Percentiles rank a stretch among this genome's conserved stretches.
These are phyloP conservation scores for Fundulus diaphanus DNA, from an alignment of 2,797 vertebrate genomes.

Conservation along the genomic window DNA sequence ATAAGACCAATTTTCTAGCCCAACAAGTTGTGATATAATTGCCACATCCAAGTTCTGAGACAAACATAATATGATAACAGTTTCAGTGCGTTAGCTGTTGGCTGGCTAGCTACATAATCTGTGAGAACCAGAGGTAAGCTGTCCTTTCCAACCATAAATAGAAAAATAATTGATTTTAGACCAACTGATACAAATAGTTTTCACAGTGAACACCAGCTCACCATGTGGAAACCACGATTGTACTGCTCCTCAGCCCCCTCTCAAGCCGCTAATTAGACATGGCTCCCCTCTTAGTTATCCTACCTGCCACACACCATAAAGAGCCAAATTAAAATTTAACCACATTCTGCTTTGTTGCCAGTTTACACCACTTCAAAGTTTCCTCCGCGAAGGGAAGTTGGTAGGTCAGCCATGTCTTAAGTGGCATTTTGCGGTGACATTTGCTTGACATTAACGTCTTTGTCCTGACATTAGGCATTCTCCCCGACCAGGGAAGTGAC, in stretches of 20 bases:
- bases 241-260: neutral
- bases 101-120: neutral
- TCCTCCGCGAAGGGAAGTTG: constrained; percentile 28
- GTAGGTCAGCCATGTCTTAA: constrained; percentile 46
- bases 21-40: neutral
- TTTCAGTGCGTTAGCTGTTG: neutral
- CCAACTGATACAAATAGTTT: neutral
- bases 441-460: constrained; percentile 68
- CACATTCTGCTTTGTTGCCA: neutral
- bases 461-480: constrained; percentile 56
- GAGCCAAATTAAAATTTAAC: constrained; percentile 12
- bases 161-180: neutral
- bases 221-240: neutral
- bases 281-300: neutral
- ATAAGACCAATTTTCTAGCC: too few relatives aligned
- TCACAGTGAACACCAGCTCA: neutral
- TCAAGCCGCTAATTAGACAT: neutral
- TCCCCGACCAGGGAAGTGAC: constrained; percentile 39
- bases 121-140: too few relatives aligned
- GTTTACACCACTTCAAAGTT: constrained; percentile 28
- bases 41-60: neutral
- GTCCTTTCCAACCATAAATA: neutral
- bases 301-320: neutral
- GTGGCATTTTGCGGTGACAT: constrained; percentile 67
- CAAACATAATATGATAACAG: neutral